phyloP scores from a whole-genome alignment of 2,888 invertebrate genomes.

The Prosopocoilus inquinatus region DNA sequence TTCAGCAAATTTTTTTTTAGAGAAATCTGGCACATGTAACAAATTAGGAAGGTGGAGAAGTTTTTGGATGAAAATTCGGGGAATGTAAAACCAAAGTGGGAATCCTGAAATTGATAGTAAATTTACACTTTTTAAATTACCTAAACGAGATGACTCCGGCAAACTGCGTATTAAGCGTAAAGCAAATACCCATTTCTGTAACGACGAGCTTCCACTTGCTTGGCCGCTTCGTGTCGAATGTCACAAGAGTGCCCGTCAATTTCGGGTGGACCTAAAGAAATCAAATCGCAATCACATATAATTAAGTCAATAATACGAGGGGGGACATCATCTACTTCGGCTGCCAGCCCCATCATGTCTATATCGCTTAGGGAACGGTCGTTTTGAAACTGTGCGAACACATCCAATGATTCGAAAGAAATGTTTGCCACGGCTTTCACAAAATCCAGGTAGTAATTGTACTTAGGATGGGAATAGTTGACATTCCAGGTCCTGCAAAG shows the following conservation, averaged over 20 bases:
- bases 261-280: conserved; percentile 53
- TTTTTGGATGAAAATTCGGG: too few species aligned
- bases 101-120: too few species aligned
- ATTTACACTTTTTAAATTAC: too few species aligned
- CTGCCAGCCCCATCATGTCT: conserved; percentile 50
- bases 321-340: conserved; percentile 48
- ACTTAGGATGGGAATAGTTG: conserved; percentile 47
- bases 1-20: too few species aligned
- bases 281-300: too few species aligned
- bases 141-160: conserved; percentile 51
- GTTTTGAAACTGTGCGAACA: conserved; percentile 47
- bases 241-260: conserved; percentile 50
- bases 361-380: conserved; percentile 49
- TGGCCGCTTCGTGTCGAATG: conserved; percentile 48
- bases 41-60: too few species aligned
- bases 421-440: conserved; percentile 51
- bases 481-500: conserved; percentile 49
- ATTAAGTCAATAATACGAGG: not conserved
- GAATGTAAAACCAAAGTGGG: too few species aligned
- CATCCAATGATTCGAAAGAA: conserved; percentile 48
- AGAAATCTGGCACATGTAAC: too few species aligned
- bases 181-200: conserved; percentile 67
- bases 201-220: conserved; percentile 55
- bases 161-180: conserved; percentile 62
- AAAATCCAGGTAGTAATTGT: conserved; percentile 52